Evolutionary conservation across 2,113 vertebrate genomes (phyloP).

Genomic region (Psilopsiagon aurifrons): DNA sequence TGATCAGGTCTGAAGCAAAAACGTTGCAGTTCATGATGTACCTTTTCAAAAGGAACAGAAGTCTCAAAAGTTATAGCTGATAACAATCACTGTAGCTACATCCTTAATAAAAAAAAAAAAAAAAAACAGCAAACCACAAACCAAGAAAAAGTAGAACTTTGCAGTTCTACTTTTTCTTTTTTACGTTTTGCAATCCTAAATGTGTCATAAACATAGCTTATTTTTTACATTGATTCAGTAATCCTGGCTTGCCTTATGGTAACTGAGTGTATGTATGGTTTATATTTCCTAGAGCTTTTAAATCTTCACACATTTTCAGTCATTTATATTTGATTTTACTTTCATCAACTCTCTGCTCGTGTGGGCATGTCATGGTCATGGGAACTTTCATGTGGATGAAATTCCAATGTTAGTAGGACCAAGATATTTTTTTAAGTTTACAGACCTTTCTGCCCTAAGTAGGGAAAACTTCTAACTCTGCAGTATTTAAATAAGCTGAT

Average conservation of each 20-base stretch:
- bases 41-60: neutral
- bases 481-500: neutral
- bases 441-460: neutral
- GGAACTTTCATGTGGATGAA: neutral
- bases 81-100: neutral
- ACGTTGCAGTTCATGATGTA: neutral
- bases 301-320: neutral
- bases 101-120: neutral
- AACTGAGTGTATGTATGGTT: neutral
- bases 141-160: neutral
- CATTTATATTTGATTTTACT: neutral
- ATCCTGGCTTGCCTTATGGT: neutral
- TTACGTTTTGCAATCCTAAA: neutral
- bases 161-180: too few relatives aligned
- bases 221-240: neutral
- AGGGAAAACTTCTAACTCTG: neutral
- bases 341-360: neutral
- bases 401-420: neutral
- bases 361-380: neutral
- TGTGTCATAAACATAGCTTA: neutral
- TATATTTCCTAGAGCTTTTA: neutral
- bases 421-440: neutral
- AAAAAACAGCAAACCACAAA: neutral
- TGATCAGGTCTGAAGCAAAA: neutral
- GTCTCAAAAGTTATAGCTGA: neutral